These are phyloP conservation scores for Prunella fulvescens DNA, from an alignment of 2,113 vertebrate species.

Conservation along the genomic window DNA sequence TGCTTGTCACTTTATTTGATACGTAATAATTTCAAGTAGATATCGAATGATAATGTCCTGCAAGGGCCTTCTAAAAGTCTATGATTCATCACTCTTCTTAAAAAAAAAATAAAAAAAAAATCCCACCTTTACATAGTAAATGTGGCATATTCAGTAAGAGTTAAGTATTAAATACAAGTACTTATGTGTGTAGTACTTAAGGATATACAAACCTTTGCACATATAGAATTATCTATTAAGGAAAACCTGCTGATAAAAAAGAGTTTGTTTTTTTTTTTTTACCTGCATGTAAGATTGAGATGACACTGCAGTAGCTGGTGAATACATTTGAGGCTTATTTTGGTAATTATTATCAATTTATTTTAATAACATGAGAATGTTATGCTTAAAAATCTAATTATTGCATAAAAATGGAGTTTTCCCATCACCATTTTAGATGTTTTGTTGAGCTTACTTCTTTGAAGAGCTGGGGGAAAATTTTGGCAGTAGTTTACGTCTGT, in stretches of 20 bases:
- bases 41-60: not conserved
- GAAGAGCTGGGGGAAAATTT: not conserved
- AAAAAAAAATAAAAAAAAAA: not conserved
- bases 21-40: not conserved
- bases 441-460: not conserved
- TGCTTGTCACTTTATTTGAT: not conserved
- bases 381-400: not conserved
- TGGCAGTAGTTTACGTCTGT: not conserved
- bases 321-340: not conserved
- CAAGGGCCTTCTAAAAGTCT: not conserved
- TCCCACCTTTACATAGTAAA: not conserved
- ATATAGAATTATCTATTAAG: not conserved
- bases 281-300: not conserved
- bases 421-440: not conserved
- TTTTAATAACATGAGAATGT: not conserved
- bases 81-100: not conserved
- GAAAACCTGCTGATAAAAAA: not conserved
- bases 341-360: not conserved
- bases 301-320: not conserved
- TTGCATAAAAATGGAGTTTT: not conserved
- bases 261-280: not conserved
- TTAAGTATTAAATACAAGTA: not conserved
- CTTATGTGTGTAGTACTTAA: not conserved
- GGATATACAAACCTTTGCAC: not conserved
- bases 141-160: not conserved